A percentile compares a stretch with the other conserved stretches of the same genome.
Conservation (phyloP, 1,140 invertebrate genomes). For the Paraescarpia echinospica region DNA sequence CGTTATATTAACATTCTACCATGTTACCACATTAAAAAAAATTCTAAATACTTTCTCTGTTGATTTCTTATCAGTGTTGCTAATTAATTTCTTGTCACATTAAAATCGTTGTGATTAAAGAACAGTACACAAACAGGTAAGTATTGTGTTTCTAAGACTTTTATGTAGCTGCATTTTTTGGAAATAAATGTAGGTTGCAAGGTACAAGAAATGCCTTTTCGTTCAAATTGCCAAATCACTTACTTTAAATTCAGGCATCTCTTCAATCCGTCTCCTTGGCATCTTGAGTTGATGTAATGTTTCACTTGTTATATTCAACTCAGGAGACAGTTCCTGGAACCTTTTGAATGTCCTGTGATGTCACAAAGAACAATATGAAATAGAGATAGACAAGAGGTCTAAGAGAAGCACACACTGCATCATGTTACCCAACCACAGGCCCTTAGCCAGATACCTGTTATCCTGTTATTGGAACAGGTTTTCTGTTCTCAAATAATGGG, state of each 20-base stretch:
- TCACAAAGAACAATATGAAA: not conserved
- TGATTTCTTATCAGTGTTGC: too few relatives aligned
- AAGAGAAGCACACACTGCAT: too few relatives aligned
- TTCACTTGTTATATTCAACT: not conserved
- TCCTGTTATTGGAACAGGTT: too few relatives aligned
- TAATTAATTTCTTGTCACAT: too few relatives aligned
- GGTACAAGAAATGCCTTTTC: not conserved
- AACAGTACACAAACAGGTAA: not conserved
- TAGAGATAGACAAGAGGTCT: too few relatives aligned
- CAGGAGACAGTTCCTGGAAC: not conserved
- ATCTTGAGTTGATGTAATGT: slow-evolving; percentile 9
- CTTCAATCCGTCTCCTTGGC: not conserved
- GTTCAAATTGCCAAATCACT: not conserved
- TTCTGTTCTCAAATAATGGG: too few relatives aligned
- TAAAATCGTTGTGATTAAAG: too few relatives aligned
- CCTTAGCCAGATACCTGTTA: too few relatives aligned
- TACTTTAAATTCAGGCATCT: slow-evolving; percentile 19
- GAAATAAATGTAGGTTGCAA: not conserved
- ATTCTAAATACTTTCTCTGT: too few relatives aligned
- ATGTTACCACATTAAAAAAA: too few relatives aligned
- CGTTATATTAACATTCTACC: not conserved
- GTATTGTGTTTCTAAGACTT: not conserved
- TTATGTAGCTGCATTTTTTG: not conserved
- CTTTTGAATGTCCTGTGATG: not conserved
- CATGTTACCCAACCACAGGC: too few relatives aligned